Conservation (phyloP, 2,113 vertebrate genomes). For the Archocentrus centrarchus region DNA sequence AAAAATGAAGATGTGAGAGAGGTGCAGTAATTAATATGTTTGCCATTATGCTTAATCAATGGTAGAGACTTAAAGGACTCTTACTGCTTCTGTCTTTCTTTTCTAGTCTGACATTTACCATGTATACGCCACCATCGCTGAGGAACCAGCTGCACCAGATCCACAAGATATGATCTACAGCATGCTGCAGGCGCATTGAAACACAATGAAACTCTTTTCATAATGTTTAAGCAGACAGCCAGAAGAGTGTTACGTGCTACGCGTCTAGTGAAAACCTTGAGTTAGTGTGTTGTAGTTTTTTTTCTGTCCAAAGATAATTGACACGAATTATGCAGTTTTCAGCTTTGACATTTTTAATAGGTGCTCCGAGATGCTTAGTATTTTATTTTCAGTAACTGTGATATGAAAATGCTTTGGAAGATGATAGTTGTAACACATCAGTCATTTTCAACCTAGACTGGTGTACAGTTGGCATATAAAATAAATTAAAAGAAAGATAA, state of each 20-base stretch:
- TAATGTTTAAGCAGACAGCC: neutral
- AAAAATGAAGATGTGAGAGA: neutral
- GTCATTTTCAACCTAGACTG: too few relatives aligned
- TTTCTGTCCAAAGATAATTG: too few relatives aligned
- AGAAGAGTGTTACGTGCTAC: neutral
- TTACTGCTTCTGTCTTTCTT: neutral
- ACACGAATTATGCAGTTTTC: too few relatives aligned
- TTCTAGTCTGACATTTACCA: slow-evolving; percentile 30
- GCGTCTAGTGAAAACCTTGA: too few relatives aligned
- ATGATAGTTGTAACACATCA: too few relatives aligned
- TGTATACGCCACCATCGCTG: slow-evolving; percentile 40
- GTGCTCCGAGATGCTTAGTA: too few relatives aligned
- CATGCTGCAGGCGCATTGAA: slow-evolving; percentile 27
- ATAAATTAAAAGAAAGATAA: too few relatives aligned
- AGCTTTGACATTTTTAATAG: too few relatives aligned
- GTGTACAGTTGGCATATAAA: too few relatives aligned
- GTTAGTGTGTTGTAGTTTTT: too few relatives aligned
- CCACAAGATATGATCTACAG: neutral
- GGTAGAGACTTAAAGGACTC: neutral
- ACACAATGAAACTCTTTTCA: neutral
- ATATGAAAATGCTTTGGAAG: too few relatives aligned
- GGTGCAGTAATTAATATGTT: neutral
- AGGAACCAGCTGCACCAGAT: neutral
- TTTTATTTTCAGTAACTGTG: too few relatives aligned
- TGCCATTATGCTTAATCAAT: neutral